Evolutionary conservation across 2,113 vertebrate genomes (phyloP).

Genomic region (Gnathonemus echidnorhynchus): DNA sequence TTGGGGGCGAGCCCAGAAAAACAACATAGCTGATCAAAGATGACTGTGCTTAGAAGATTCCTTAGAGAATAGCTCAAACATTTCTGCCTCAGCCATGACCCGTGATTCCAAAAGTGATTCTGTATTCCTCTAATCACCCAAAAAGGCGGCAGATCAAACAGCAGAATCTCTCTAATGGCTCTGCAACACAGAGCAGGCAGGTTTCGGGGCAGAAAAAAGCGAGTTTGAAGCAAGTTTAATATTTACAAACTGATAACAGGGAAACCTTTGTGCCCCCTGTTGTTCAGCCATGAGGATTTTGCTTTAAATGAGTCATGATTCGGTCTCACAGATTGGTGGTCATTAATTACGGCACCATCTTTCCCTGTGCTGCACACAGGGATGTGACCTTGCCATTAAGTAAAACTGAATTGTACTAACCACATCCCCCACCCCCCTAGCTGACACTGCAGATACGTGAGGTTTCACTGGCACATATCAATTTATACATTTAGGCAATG

Average conservation of each 20-base stretch:
- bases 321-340: neutral
- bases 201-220: neutral
- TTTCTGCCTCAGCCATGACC: conserved; percentile 16
- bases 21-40: neutral
- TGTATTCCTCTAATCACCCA: conserved; percentile 6
- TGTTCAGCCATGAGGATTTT: neutral
- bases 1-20: neutral
- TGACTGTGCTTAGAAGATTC: neutral
- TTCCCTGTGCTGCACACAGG: neutral
- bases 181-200: neutral
- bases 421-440: neutral
- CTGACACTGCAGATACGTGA: neutral
- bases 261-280: neutral
- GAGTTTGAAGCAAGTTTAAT: neutral
- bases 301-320: neutral
- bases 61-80: conserved; percentile 1
- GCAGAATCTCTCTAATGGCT: neutral
- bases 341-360: neutral
- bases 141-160: conserved; percentile 9
- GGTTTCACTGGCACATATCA: neutral
- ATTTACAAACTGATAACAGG: neutral
- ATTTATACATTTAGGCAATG: neutral
- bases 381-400: neutral
- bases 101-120: neutral
- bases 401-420: neutral